Conservation (phyloP, 1,140 invertebrate species). For the Limonius californicus region DNA sequence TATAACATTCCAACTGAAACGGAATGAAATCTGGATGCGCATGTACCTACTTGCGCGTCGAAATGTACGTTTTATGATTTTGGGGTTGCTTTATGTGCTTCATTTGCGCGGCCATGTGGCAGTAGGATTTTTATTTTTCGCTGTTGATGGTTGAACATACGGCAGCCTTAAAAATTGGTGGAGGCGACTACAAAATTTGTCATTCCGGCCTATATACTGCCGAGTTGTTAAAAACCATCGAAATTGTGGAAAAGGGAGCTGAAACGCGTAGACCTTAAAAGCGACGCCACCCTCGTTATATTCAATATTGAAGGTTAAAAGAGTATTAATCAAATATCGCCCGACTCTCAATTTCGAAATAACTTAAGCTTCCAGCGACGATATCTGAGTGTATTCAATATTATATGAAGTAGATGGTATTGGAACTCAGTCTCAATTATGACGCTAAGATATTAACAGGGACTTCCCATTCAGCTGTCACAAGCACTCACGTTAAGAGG, state of each 20-base stretch:
- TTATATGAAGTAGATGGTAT: constrained; percentile 1
- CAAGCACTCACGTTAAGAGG: constrained; percentile 6
- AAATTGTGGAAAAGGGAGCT: no score
- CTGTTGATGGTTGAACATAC: no score
- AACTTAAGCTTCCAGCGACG: no score
- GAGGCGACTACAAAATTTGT: no score
- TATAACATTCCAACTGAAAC: constrained; percentile 2
- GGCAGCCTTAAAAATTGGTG: no score
- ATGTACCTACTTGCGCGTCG: background rate
- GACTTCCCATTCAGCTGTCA: constrained; percentile 5
- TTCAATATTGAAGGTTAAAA: no score
- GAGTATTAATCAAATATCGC: no score
- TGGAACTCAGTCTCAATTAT: constrained; percentile 7
- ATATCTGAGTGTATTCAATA: background rate
- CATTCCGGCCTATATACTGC: no score
- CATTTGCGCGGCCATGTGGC: background rate
- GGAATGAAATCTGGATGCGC: constrained; percentile 7
- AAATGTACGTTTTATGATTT: constrained; percentile 11
- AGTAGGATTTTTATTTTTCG: background rate
- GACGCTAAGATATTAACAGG: background rate
- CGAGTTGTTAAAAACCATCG: no score
- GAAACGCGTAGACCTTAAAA: no score
- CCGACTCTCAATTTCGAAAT: no score
- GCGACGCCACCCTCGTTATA: no score
- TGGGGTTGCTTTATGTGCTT: constrained; percentile 12